Evolutionary conservation across 2,113 vertebrate species (phyloP), one percentile per base, ranked within the genome.

Genomic region (Eolophus roseicapilla): DNA sequence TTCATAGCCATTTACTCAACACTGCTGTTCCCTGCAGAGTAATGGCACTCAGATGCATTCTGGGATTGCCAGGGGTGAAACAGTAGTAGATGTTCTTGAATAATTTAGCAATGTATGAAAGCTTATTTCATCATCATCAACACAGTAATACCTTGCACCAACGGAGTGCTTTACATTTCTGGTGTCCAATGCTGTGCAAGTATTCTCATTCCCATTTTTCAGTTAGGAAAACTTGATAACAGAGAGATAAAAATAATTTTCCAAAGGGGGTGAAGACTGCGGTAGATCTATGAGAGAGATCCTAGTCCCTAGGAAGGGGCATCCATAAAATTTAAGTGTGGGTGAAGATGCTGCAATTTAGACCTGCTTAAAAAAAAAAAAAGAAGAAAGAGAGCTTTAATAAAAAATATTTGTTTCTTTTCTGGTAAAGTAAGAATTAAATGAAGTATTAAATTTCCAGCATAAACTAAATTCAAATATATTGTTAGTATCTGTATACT

Each of bases 31-130:
- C 96, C 93, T 87, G 95, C 95, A 95, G 95, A 96, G 93, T 96
- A 96, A 96, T 96, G 96, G 93, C 82, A 71, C 67, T 75, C 95
- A 96, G 96, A 86, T 95, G 96, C 96, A 97, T 96, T 94, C 96
- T 97, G 93, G 96, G 92, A 96, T 89, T 91, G 96, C 96, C 96
- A 95, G 96, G 91, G 96, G 93, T 97, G 94, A 96, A 95, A 96
- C 90, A 5, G 4, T 75, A 79, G 77, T 95, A 85, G 95, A 94
- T 79, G 83, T 86, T 96, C 74, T 76, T 97, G 96, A 96, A 96
- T 96, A 97, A 97, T 97, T 97, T 96, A 97, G 95, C 41, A 77
- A 69, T 67, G 53, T 96, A 73, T 95, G 92, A 97, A 95, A 96
- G 95, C 95, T 95, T 96, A 93, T 95, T 97, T 94, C 92, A 95